Percentiles rank a stretch among this genome's conserved stretches.
These are phyloP conservation scores for Sciurus niger DNA, from an alignment of 2,113 vertebrate species.

Conservation along the genomic window DNA sequence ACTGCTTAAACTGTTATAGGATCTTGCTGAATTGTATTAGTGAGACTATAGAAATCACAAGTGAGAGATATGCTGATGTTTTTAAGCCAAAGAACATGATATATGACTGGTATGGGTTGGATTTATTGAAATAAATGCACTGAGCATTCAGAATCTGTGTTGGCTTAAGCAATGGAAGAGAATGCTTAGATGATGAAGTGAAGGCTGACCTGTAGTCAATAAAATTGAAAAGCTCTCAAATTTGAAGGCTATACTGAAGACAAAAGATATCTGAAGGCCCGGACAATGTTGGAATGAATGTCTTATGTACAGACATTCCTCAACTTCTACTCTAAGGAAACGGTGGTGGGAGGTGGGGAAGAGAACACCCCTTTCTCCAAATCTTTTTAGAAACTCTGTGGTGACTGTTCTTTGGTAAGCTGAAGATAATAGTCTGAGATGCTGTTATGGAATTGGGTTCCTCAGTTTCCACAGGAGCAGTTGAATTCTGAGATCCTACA, in stretches of 20 bases:
- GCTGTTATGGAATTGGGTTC: neutral
- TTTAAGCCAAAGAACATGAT: neutral
- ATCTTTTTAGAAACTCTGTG: neutral
- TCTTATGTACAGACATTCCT: neutral
- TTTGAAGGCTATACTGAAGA: neutral
- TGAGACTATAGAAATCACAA: neutral
- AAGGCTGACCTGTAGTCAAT: neutral
- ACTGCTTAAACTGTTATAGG: neutral
- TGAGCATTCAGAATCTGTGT: neutral
- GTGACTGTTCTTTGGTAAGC: neutral
- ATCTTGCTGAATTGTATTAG: neutral
- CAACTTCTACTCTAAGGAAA: neutral
- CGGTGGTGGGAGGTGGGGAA: neutral
- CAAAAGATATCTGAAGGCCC: neutral
- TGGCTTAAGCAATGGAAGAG: neutral
- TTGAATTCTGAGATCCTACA: neutral
- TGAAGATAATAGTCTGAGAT: neutral
- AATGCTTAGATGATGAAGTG: neutral
- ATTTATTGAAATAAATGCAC: slow-evolving; percentile 26
- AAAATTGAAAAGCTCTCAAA: neutral
- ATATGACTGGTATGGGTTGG: neutral
- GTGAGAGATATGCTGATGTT: neutral
- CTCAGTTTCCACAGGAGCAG: neutral
- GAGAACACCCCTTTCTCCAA: neutral
- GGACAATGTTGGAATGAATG: neutral